Conservation (phyloP, 37 sponge, comb jelly and placozoan species). For the Theonella swinhoei region DNA sequence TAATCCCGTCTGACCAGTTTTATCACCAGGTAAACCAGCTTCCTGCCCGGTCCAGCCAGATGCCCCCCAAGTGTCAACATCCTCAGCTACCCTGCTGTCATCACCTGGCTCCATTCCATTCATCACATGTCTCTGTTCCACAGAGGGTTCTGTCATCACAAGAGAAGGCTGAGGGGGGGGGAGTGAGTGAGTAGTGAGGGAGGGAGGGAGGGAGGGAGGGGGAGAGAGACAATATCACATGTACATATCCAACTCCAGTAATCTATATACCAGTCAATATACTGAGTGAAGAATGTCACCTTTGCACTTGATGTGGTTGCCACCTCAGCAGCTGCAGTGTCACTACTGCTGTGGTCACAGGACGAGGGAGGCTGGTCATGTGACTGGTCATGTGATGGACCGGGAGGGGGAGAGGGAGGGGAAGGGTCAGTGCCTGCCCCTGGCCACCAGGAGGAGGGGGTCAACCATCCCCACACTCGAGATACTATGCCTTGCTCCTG, state of each 20-base stretch:
- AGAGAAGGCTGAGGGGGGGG: neutral
- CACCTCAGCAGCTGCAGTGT: neutral
- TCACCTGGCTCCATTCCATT: too few relatives aligned
- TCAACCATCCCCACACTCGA: slow-evolving; percentile 53
- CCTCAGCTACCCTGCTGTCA: too few relatives aligned
- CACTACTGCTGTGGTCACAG: neutral
- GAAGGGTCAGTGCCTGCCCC: neutral
- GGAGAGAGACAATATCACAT: too few relatives aligned
- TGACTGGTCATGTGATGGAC: neutral
- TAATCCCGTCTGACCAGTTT: too few relatives aligned
- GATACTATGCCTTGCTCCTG: slow-evolving; percentile 50
- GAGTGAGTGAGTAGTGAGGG: neutral
- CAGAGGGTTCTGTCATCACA: too few relatives aligned
- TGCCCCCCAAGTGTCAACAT: too few relatives aligned
- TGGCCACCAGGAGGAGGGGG: slow-evolving; percentile 55
- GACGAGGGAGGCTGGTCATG: too few relatives aligned
- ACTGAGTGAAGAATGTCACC: neutral
- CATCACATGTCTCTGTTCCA: too few relatives aligned
- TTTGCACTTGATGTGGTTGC: neutral
- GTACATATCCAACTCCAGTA: too few relatives aligned
- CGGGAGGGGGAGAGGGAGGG: neutral
- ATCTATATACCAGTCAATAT: too few relatives aligned
- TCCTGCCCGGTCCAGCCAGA: too few relatives aligned
- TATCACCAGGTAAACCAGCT: too few relatives aligned
- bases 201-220: neutral